These are phyloP conservation scores for Leptopilina syphax DNA, from an alignment of 2,888 invertebrate species.

Conservation along the genomic window DNA sequence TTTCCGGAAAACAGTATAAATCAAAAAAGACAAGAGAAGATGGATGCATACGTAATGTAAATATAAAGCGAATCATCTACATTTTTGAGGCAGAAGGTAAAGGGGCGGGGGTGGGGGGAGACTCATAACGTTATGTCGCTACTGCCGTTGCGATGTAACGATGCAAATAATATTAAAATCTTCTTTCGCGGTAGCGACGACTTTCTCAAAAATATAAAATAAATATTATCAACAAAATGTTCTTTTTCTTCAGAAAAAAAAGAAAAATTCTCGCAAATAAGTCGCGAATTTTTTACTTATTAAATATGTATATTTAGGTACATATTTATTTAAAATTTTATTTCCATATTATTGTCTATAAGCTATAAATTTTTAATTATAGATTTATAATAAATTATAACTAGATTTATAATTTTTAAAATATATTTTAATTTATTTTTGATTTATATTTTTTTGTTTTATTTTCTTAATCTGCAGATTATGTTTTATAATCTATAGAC, in stretches of 20 bases:
- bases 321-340: no score
- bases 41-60: constrained; percentile 45
- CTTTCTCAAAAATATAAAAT: constrained; percentile 15
- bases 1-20: constrained; percentile 56
- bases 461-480: no score
- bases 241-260: background rate
- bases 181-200: background rate
- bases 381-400: no score
- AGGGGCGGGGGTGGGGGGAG: no score
- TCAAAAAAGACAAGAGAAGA: constrained; percentile 58
- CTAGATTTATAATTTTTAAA: no score
- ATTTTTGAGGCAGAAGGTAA: constrained; percentile 13
- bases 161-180: constrained; percentile 37
- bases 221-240: background rate
- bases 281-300: no score
- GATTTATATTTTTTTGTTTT: no score
- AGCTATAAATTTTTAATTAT: no score
- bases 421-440: no score
- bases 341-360: no score
- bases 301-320: no score
- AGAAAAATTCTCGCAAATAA: background rate
- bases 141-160: constrained; percentile 5
- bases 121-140: constrained; percentile 30
- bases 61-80: constrained; percentile 38
- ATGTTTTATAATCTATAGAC: no score